Conservation (phyloP, 2,888 invertebrate genomes). For the Acronicta psi region DNA sequence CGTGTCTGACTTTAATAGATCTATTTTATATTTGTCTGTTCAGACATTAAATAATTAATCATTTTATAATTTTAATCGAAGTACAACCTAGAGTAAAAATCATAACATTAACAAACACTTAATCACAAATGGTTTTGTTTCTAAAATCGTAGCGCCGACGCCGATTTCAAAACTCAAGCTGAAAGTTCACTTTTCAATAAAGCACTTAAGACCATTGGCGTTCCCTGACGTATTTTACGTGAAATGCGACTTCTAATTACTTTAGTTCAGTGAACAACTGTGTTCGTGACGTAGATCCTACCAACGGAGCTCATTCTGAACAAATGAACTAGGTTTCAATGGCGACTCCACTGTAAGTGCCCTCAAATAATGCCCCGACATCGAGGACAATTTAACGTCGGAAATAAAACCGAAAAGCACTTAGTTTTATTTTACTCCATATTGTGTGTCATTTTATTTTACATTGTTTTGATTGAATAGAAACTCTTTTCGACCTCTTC, state of each 20-base stretch:
- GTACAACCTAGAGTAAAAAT: too few species aligned
- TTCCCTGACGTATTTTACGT: slow-evolving; percentile 47
- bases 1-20: too few species aligned
- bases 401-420: slow-evolving; percentile 21
- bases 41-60: too few species aligned
- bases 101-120: too few species aligned
- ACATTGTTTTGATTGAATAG: too few species aligned
- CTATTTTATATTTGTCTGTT: too few species aligned
- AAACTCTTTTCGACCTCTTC: too few species aligned
- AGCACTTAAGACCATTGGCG: slow-evolving; percentile 41
- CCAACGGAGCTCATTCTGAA: slow-evolving; percentile 65
- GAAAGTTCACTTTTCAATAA: slow-evolving; percentile 48
- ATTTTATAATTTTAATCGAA: too few species aligned
- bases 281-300: slow-evolving; percentile 58
- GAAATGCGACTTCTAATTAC: slow-evolving; percentile 57
- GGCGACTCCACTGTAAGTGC: slow-evolving; percentile 62
- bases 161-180: slow-evolving; percentile 12
- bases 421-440: slow-evolving; percentile 15
- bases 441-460: background rate
- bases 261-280: slow-evolving; percentile 58
- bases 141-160: slow-evolving; percentile 19
- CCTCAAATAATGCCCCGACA: slow-evolving; percentile 55
- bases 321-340: slow-evolving; percentile 69
- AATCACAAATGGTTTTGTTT: slow-evolving; percentile 2
- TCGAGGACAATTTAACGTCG: slow-evolving; percentile 27